Base-by-base conservation (phyloP, 1,140 invertebrate species). In the Temnothorax nylanderi region DNA sequence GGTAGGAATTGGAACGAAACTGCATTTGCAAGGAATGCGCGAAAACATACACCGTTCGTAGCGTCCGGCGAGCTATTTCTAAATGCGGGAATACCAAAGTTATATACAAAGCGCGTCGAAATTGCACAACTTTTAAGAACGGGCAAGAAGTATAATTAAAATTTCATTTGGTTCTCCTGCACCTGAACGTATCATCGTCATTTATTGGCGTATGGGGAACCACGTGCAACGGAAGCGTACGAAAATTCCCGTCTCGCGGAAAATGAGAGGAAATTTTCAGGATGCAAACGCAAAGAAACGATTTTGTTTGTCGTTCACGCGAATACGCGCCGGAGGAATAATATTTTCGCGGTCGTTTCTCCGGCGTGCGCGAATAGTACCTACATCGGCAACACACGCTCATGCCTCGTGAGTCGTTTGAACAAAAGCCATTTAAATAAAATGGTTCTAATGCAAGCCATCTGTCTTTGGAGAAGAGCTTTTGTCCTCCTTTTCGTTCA, bases 1-100 rank as follows among this genome's bases (percentile, higher is more conserved):
- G 44, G 41, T 67, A 49, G 80, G 41, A 84, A 84, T 84, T 84
- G 80, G 54, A 84, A 74, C 58, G 54, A 74, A 84, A 84, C 41
- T 84, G 69, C 54, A 84, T 62, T 75, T 5, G 80, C 80, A 11
- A 74, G 67, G 67, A 82, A 82, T 54, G 67, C 54, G 54, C 18
- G 67, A 82, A 82, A 82, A 82, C 41, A 26, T 37, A 72, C n/a
- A n/a, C 77, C 13, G 37, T 74, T 51, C 41, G 80, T n/a, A 75
- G 13, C 41, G 51, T 75, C 41, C 41, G 32, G 56, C 69, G 26
- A 11, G 18, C 54, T 41, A 54, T 84, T 84, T 84, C 80, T 75
- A 60, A 60, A 75, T 47, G 44, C 18, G 7, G 11, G 13, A 60
- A 34, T 26, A 62, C 18, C n/a, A n/a, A 74, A 74, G 18, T 84